A percentile compares a stretch with the other conserved stretches of the same genome.
phyloP scores from a whole-genome alignment of 2,113 vertebrate species.

The Alligator sinensis region DNA sequence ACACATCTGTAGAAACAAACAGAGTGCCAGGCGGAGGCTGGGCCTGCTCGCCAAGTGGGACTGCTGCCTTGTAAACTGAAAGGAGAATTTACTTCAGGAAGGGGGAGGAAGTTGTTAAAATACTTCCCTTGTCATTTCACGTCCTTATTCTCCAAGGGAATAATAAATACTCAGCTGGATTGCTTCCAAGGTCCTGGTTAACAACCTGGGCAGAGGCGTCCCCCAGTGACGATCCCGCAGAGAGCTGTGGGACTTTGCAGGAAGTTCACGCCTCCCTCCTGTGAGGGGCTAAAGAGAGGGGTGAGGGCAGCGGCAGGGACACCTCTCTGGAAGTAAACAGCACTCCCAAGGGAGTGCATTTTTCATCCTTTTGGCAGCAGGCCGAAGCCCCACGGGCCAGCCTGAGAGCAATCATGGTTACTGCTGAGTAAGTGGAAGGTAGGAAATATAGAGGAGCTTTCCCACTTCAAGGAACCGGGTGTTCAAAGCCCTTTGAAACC shows the following conservation, averaged over 20 bases:
- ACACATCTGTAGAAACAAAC: background rate
- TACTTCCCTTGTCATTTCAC: background rate
- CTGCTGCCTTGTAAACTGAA: background rate
- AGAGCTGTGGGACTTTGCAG: background rate
- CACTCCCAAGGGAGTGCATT: background rate
- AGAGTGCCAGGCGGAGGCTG: background rate
- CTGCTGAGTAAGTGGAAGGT: background rate
- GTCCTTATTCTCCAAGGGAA: background rate
- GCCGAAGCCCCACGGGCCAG: background rate
- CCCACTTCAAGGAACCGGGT: background rate
- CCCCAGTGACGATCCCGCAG: background rate
- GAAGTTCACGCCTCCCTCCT: background rate
- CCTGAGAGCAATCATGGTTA: background rate
- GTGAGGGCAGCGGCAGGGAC: background rate
- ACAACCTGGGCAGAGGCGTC: background rate
- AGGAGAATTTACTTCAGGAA: background rate
- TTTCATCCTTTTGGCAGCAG: background rate
- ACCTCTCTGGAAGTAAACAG: background rate
- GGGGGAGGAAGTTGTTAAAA: background rate
- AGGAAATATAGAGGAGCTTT: background rate
- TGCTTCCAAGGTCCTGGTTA: background rate
- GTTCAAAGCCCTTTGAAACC: background rate
- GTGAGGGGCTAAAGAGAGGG: background rate
- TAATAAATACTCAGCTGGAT: background rate
- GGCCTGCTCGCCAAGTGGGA: background rate